phyloP scores from a whole-genome alignment of 2,888 invertebrate genomes.

The Gibbula magus region DNA sequence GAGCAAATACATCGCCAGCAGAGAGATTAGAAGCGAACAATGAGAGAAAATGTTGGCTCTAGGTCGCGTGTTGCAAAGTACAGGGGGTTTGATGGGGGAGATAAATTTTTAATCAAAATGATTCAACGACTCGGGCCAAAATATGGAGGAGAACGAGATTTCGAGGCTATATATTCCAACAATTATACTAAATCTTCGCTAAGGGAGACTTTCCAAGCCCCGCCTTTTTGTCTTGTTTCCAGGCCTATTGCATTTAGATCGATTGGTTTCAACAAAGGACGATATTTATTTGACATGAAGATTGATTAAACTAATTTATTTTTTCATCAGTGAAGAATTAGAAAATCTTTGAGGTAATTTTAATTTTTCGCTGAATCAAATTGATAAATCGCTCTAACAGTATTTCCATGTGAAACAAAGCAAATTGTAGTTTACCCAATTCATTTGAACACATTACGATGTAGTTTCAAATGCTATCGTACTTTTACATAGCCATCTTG shows the following conservation, averaged over 20 bases:
- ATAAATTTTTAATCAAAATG: slow-evolving; percentile 7
- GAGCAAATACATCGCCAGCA: slow-evolving; percentile 13
- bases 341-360: too few relatives aligned
- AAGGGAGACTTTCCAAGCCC: not conserved
- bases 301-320: not conserved
- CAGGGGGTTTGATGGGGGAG: not conserved
- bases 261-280: not conserved
- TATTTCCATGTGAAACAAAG: too few relatives aligned
- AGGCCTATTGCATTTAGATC: not conserved
- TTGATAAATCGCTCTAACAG: too few relatives aligned
- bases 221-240: not conserved
- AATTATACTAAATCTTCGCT: not conserved
- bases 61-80: slow-evolving; percentile 1
- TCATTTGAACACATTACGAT: too few relatives aligned
- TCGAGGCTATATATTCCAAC: not conserved
- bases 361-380: too few relatives aligned
- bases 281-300: not conserved
- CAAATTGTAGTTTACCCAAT: too few relatives aligned
- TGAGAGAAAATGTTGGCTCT: not conserved
- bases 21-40: slow-evolving; percentile 19
- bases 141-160: not conserved
- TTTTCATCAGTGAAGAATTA: not conserved
- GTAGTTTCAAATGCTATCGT: too few relatives aligned
- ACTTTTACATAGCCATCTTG: too few relatives aligned
- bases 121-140: not conserved